Base-by-base conservation (phyloP, 2,113 vertebrate species). In the Phrynocephalus versicolor region DNA sequence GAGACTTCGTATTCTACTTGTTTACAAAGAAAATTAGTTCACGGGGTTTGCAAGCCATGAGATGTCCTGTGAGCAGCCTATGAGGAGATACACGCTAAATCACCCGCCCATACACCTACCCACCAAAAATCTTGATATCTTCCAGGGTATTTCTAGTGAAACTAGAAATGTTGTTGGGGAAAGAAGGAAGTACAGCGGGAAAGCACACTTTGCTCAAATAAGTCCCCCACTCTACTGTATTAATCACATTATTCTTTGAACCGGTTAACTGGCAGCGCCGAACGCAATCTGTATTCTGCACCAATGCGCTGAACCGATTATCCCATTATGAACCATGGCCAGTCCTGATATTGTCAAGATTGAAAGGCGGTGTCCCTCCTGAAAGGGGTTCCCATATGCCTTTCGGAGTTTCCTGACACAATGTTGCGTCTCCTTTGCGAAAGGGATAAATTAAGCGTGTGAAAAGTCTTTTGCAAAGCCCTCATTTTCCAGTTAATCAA, bases 401-500 rank as follows among this genome's bases (percentile, higher is more conserved):
- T 73, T 98, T 98, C 97, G 96, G 97, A 99, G 98, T 98, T 99
- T 98, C 98, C 97, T 97, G 97, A 98, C 98, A 99, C 98, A 98
- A 98, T 98, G 98, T 98, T 99, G 98, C 97, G 96, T 98, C 98
- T 98, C 97, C 97, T 98, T 98, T 98, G 98, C 97, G n/a, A 98
- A 98, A 97, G 97, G 45, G 98, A 98, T 98, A 99, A 99, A 99
- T 99, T 98, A 99, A 99, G 98, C 98, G 97, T 99, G 98, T 98
- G 98, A 99, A n/a, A 99, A 98, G 98, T 98, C 98, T 99, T n/a
- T 98, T 97, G 98, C 98, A 99, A 99, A 99, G 98, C 98, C 97
- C 98, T 99, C 98, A 99, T 99, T 99, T 99, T 99, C 98, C 98
- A 99, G 98, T 98, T 99, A 99, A 99, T 99, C 98, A 98, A 99